Percentiles rank a stretch among this genome's conserved stretches.
Evolutionary conservation across 37 sponge, comb jelly and placozoan genomes (phyloP).

Genomic region (Cliona cf. orientalis): DNA sequence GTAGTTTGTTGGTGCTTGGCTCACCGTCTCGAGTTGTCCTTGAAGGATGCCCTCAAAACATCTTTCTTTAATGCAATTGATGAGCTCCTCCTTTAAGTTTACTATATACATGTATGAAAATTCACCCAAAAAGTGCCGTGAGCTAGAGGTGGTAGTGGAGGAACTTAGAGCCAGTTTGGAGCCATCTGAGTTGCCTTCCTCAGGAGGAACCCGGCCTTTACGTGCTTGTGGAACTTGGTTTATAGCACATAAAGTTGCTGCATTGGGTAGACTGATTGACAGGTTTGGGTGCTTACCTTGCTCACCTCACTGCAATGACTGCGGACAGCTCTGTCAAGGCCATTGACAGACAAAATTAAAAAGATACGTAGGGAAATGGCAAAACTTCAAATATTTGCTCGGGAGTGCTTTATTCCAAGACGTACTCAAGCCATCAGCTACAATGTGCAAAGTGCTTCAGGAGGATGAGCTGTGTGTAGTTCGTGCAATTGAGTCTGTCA

Average conservation of each 20-base stretch:
- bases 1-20: slow-evolving; percentile 66
- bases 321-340: slow-evolving; percentile 22
- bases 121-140: slow-evolving; percentile 49
- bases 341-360: slow-evolving; percentile 56
- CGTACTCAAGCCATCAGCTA: slow-evolving; percentile 52
- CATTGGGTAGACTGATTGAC: slow-evolving; percentile 36
- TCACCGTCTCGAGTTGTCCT: slow-evolving; percentile 56
- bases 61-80: slow-evolving; percentile 42
- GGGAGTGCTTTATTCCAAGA: slow-evolving; percentile 79
- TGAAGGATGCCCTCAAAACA: slow-evolving; percentile 64
- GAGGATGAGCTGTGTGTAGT: slow-evolving; percentile 6
- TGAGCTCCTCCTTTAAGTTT: slow-evolving; percentile 41
- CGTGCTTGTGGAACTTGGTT: slow-evolving; percentile 48
- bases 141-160: slow-evolving; percentile 31
- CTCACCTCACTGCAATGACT: slow-evolving; percentile 35
- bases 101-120: slow-evolving; percentile 59
- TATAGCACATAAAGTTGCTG: not conserved
- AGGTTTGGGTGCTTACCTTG: slow-evolving; percentile 46
- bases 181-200: slow-evolving; percentile 32
- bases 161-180: slow-evolving; percentile 44
- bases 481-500: not conserved
- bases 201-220: slow-evolving; percentile 41
- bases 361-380: slow-evolving; percentile 59
- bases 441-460: slow-evolving; percentile 64
- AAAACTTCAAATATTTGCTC: slow-evolving; percentile 39